A percentile compares a stretch with the other conserved stretches of the same genome.
These are phyloP conservation scores for Neotoxoptera formosana DNA, from an alignment of 1,140 invertebrate genomes.

Conservation along the genomic window DNA sequence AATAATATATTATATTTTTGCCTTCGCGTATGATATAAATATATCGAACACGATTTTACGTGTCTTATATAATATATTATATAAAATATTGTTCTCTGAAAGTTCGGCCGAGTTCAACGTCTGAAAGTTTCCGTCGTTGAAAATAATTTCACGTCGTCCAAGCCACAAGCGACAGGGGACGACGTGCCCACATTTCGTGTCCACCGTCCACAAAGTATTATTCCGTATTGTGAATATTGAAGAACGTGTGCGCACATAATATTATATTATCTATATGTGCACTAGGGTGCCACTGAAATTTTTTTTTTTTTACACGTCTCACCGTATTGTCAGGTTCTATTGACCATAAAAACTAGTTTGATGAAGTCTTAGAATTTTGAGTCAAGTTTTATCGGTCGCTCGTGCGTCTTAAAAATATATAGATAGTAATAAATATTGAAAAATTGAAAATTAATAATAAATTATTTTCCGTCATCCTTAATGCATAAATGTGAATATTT, in stretches of 20 bases:
- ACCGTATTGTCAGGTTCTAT: too few relatives aligned
- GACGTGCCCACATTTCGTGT: not conserved
- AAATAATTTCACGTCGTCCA: conserved; percentile 11
- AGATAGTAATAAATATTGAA: not conserved
- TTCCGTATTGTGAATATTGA: conserved; percentile 10
- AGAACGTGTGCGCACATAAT: not conserved
- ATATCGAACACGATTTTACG: not conserved
- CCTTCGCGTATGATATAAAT: not conserved
- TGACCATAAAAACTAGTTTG: too few relatives aligned
- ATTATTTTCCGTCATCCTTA: too few relatives aligned
- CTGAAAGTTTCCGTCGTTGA: not conserved
- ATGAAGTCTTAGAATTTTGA: too few relatives aligned
- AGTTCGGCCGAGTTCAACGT: too few relatives aligned
- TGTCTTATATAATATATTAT: not conserved
- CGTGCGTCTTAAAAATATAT: too few relatives aligned
- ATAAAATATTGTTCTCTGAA: not conserved
- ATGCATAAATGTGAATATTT: too few relatives aligned
- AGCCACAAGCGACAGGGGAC: not conserved
- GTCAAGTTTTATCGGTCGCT: too few relatives aligned
- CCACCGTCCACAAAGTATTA: conserved; percentile 7
- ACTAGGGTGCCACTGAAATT: too few relatives aligned
- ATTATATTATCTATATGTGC: not conserved
- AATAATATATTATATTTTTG: not conserved
- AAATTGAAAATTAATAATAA: too few relatives aligned
- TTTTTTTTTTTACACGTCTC: too few relatives aligned